Conservation (phyloP, 2,797 vertebrate species). For the Xyrichtys novacula region DNA sequence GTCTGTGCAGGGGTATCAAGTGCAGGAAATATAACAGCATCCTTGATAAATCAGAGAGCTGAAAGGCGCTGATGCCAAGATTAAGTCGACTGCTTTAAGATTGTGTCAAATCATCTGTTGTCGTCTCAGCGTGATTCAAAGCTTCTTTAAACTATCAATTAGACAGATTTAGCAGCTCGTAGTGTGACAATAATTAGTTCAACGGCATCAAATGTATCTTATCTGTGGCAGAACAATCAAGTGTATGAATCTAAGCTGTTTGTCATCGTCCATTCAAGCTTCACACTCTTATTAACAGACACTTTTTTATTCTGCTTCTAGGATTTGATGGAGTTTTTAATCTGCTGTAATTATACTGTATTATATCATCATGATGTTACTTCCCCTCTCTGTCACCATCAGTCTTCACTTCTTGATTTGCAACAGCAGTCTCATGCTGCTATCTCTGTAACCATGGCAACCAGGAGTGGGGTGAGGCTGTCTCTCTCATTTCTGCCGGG, state of each 20-base stretch:
- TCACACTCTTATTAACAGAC: constrained; percentile 12
- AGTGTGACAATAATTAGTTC: constrained; percentile 49
- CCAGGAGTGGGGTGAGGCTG: constrained; percentile 11
- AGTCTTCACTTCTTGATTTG: neutral
- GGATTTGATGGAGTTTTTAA: constrained; percentile 28
- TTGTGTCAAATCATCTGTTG: constrained; percentile 4
- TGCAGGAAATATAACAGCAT: too few species aligned
- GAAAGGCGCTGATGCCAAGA: constrained; percentile 15
- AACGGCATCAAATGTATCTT: constrained; percentile 46
- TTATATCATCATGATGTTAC: constrained; percentile 13
- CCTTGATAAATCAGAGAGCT: neutral
- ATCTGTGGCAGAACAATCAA: constrained; percentile 41
- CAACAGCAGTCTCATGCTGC: neutral
- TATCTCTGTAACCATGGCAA: constrained; percentile 45
- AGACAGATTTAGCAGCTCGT: constrained; percentile 51
- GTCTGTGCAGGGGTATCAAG: too few species aligned
- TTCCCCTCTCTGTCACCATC: neutral
- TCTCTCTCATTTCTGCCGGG: constrained; percentile 19
- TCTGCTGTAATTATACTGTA: constrained; percentile 15
- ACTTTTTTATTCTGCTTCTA: neutral
- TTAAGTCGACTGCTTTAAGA: constrained; percentile 8
- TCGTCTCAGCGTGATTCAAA: constrained; percentile 21
- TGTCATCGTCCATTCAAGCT: constrained; percentile 34
- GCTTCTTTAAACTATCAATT: constrained; percentile 47
- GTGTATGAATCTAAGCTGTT: constrained; percentile 28